Evolutionary conservation across 2,113 vertebrate genomes (phyloP).

Genomic region (Crotalus viridis): DNA sequence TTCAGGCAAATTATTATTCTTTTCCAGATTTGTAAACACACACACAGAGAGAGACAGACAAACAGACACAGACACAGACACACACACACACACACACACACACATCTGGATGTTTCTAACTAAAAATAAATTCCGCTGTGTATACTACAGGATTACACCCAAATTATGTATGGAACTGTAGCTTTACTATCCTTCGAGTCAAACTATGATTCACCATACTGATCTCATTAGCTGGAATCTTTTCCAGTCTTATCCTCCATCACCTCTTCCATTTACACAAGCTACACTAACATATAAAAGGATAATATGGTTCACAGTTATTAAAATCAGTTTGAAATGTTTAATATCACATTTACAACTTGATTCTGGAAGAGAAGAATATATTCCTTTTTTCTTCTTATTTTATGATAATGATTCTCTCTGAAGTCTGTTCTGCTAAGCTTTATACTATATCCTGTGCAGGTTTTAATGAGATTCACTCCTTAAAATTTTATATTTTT

Average conservation of each 20-base stretch:
- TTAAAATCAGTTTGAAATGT: conserved; percentile 1
- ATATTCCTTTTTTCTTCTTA: not conserved
- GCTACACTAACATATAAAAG: not conserved
- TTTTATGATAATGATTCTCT: not conserved
- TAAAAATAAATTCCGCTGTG: not conserved
- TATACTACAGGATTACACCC: not conserved
- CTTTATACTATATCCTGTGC: not conserved
- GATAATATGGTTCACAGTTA: not conserved
- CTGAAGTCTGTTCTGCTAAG: not conserved
- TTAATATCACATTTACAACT: conserved; percentile 15
- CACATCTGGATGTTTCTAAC: not conserved
- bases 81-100: not conserved
- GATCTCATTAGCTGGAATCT: not conserved
- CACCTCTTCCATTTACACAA: not conserved
- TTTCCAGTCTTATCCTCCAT: not conserved
- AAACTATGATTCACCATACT: not conserved
- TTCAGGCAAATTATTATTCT: not conserved
- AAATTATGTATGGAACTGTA: not conserved
- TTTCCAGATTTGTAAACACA: not conserved
- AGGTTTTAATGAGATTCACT: not conserved
- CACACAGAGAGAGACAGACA: not conserved
- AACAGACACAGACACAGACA: not conserved
- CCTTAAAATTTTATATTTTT: conserved; percentile 6
- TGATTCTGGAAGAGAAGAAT: not conserved
- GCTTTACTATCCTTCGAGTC: not conserved